Evolutionary conservation across 2,888 invertebrate genomes (phyloP).

Genomic region (Pomacea canaliculata): DNA sequence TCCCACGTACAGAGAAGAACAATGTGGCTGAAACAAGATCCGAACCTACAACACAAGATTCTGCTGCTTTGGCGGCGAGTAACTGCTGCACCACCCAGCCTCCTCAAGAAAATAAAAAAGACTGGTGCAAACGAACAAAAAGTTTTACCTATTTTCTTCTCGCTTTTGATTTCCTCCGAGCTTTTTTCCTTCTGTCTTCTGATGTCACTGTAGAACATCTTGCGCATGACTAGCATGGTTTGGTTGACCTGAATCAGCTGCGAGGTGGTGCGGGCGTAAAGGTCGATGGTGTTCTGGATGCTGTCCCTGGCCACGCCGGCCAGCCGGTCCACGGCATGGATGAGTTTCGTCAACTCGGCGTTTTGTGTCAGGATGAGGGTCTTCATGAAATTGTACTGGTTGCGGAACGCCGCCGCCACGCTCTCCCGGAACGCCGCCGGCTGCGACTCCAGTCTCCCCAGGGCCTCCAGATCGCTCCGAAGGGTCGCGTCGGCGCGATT

Average conservation of each 20-base stretch:
- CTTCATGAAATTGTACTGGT: slow-evolving; percentile 58
- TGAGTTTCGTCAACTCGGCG: slow-evolving; percentile 49
- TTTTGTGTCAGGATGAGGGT: slow-evolving; percentile 54
- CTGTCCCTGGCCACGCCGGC: slow-evolving; percentile 26
- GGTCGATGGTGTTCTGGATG: slow-evolving; percentile 26
- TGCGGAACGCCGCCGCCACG: slow-evolving; percentile 54
- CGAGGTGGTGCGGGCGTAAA: slow-evolving; percentile 41
- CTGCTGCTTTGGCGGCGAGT: too few species aligned
- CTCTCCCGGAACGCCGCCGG: slow-evolving; percentile 22
- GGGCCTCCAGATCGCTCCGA: slow-evolving; percentile 44
- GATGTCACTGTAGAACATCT: slow-evolving; percentile 32
- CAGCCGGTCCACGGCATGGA: slow-evolving; percentile 39
- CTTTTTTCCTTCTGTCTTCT: background rate
- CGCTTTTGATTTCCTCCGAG: background rate
- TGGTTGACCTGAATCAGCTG: slow-evolving; percentile 33
- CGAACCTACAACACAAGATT: background rate
- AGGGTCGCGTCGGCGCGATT: slow-evolving; percentile 47
- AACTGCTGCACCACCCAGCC: too few species aligned
- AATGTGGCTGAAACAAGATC: background rate
- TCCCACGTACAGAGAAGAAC: too few species aligned
- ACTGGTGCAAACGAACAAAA: background rate
- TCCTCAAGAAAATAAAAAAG: too few species aligned
- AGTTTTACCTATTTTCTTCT: too few species aligned
- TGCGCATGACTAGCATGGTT: slow-evolving; percentile 34
- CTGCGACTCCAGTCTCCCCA: slow-evolving; percentile 27